Base-by-base conservation (phyloP, 2,888 invertebrate genomes). In the Athrips mouffetella region DNA sequence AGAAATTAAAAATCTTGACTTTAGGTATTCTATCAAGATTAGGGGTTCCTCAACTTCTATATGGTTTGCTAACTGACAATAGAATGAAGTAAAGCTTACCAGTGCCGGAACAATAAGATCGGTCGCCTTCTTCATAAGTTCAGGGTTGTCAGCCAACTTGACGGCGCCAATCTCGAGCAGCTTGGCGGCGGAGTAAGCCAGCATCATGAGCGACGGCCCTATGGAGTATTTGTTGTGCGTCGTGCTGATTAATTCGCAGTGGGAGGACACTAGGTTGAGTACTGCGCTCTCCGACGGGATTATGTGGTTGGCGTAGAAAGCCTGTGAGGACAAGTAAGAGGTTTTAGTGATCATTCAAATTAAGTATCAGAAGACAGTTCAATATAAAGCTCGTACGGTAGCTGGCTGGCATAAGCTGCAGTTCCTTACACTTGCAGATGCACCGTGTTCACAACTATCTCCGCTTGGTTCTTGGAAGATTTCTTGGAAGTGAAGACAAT, bases 201-300 rank as follows among this genome's bases (percentile, higher is more conserved):
- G 73, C 80, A 85, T 82, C 77, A 81, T 86, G 29, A 88, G 68
- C 0, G 88, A 86, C 6, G 73, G 67, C 0, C 86, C 82, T 16
- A 85, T 71, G 1, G 83, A 79, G 63, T 86, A 88, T 51, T 81
- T 83, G 13, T 64, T 61, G 56, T 73, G 78, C n/a, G 73, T 70
- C 40, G 76, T 86, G 51, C 64, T 75, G 57, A 87, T 87, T 27
- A 84, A 67, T 58, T 88, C 88, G 59, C 87, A 82, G 63, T 89
- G 88, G 0, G 79, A 73, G 0, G 79, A 71, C 8, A 95, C 91
- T 3, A 96, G 91, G 47, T 92, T 91, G n/a, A 95, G 87, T 2
- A 96, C 91, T 58, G 94, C 95, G 63, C 93, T 95, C 72, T 96
- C 96, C 0, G 94, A 93, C 10, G 96, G 96, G 55, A 96, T 93